Evolutionary conservation across 1,140 invertebrate species (phyloP).

Genomic region (Arctopsyche grandis): DNA sequence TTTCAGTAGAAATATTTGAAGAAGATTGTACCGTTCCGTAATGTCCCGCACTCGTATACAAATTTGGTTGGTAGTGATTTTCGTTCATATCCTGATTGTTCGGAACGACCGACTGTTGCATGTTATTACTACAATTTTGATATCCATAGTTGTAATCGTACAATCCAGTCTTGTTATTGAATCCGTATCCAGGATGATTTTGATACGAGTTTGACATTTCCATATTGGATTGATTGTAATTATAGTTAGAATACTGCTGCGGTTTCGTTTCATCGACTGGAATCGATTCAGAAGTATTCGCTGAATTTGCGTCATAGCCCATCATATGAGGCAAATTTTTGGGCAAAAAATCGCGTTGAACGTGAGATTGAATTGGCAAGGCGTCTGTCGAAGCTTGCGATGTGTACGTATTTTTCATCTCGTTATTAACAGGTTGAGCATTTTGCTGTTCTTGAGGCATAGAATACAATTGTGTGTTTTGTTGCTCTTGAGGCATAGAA

Average conservation of each 20-base stretch:
- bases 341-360: conserved; percentile 59
- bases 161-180: conserved; percentile 61
- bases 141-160: conserved; percentile 69
- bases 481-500: background rate
- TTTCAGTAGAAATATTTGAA: conserved; percentile 59
- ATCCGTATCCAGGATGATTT: conserved; percentile 68
- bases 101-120: background rate
- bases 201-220: conserved; percentile 62
- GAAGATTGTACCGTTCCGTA: conserved; percentile 65
- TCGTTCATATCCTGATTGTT: background rate
- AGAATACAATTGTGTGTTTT: background rate
- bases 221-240: conserved; percentile 48
- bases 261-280: background rate
- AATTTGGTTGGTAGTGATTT: conserved; percentile 50
- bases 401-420: conserved; percentile 40
- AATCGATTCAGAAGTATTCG: background rate
- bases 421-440: background rate
- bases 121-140: conserved; percentile 56
- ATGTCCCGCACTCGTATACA: conserved; percentile 58
- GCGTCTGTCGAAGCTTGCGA: conserved; percentile 59
- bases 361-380: conserved; percentile 64
- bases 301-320: background rate
- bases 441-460: background rate
- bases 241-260: conserved; percentile 25
- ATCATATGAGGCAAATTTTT: conserved; percentile 1